These are phyloP conservation scores for Hartigia nigra DNA, from an alignment of 2,888 invertebrate species.

Conservation along the genomic window DNA sequence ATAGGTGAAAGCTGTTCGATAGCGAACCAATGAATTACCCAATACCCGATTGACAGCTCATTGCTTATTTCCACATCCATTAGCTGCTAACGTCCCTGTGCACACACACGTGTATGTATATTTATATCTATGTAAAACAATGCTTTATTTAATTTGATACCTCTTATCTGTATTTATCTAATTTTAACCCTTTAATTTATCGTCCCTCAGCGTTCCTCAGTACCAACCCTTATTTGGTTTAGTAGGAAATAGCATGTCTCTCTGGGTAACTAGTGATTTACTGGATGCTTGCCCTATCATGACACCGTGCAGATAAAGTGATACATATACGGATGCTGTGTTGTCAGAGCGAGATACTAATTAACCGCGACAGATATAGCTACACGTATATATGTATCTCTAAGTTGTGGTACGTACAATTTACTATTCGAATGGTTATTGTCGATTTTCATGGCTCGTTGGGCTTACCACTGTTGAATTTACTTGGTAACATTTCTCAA, in stretches of 20 bases:
- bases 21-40: constrained; percentile 29
- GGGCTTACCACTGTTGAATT: not conserved
- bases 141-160: no score
- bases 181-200: not conserved
- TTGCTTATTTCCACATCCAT: constrained; percentile 34
- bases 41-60: constrained; percentile 36
- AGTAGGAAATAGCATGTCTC: not conserved
- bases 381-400: not conserved
- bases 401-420: not conserved
- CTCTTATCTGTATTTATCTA: not conserved
- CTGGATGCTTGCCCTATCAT: not conserved
- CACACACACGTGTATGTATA: no score
- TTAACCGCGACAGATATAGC: not conserved
- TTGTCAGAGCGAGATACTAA: not conserved
- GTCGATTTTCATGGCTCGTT: not conserved
- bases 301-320: not conserved
- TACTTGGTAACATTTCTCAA: not conserved
- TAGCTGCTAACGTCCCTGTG: constrained; percentile 12
- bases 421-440: not conserved
- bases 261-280: not conserved
- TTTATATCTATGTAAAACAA: no score
- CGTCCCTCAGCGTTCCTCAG: not conserved
- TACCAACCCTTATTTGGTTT: not conserved
- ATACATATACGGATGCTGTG: not conserved
- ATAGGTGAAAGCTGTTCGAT: not conserved